Percentiles rank a stretch among this genome's conserved stretches.
phyloP scores from a whole-genome alignment of 2,113 vertebrate genomes.

The Castor canadensis region DNA sequence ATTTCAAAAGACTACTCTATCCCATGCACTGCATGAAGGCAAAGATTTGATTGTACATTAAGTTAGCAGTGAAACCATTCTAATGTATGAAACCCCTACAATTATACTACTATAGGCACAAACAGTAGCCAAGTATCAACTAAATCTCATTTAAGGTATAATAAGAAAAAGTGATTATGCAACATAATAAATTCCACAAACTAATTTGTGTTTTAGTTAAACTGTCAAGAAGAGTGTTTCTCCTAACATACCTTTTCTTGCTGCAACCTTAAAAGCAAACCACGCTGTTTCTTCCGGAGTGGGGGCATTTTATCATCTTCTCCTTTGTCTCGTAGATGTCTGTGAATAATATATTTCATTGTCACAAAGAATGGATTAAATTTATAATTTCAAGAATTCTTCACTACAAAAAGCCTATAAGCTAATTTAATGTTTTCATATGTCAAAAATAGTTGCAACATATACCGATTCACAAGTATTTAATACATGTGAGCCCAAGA shows the following conservation, averaged over 20 bases:
- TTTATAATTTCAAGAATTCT: conserved; percentile 45
- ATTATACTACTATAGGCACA: neutral
- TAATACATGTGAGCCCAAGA: neutral
- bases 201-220: neutral
- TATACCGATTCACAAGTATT: neutral
- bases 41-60: neutral
- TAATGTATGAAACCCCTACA: conserved; percentile 30
- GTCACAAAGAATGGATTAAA: conserved; percentile 36
- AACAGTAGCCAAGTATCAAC: neutral
- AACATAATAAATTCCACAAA: conserved; percentile 33
- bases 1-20: conserved; percentile 35
- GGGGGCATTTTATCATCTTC: conserved; percentile 99
- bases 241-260: conserved; percentile 93
- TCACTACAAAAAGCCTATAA: neutral
- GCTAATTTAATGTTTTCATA: conserved; percentile 45
- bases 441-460: neutral
- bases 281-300: conserved; percentile 95
- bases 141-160: neutral
- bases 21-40: conserved; percentile 33
- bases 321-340: conserved; percentile 95
- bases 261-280: conserved; percentile 93
- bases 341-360: conserved; percentile 70
- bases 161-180: conserved; percentile 30
- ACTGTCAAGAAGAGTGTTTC: neutral
- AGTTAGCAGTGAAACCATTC: neutral